These are phyloP conservation scores for Bubo scandiacus DNA, from an alignment of 2,113 vertebrate genomes.

Conservation along the genomic window DNA sequence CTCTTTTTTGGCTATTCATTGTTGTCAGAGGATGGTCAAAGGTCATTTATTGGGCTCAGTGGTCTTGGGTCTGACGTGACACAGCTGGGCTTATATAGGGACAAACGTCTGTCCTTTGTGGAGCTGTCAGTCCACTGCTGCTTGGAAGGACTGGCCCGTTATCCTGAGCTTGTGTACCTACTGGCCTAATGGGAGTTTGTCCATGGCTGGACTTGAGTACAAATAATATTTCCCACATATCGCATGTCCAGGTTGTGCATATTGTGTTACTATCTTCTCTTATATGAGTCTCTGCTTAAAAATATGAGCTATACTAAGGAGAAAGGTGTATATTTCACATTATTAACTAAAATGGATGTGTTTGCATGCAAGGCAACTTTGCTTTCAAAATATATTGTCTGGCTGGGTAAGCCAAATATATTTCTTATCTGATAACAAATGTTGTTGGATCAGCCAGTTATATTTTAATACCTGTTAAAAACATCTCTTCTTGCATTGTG, in stretches of 20 bases:
- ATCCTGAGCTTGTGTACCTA: accelerated
- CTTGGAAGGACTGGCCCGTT: not conserved
- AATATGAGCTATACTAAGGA: not conserved
- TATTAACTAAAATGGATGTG: not conserved
- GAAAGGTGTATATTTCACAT: not conserved
- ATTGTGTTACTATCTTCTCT: not conserved
- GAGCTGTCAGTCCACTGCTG: not conserved
- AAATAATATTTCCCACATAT: not conserved
- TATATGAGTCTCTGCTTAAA: not conserved
- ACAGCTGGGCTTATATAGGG: not conserved
- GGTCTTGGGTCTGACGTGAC: not conserved
- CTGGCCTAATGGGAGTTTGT: not conserved
- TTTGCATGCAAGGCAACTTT: not conserved
- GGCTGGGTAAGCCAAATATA: not conserved
- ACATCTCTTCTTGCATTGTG: not conserved
- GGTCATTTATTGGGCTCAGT: not conserved
- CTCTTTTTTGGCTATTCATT: not conserved
- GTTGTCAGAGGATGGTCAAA: not conserved
- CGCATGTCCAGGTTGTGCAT: not conserved
- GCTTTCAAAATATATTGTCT: not conserved
- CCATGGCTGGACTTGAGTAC: not conserved
- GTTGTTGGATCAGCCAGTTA: not conserved
- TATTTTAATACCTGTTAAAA: not conserved
- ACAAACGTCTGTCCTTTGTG: not conserved
- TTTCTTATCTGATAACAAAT: not conserved